Evolutionary conservation across 1,140 invertebrate species (phyloP).

Genomic region (Sycophila sp.): DNA sequence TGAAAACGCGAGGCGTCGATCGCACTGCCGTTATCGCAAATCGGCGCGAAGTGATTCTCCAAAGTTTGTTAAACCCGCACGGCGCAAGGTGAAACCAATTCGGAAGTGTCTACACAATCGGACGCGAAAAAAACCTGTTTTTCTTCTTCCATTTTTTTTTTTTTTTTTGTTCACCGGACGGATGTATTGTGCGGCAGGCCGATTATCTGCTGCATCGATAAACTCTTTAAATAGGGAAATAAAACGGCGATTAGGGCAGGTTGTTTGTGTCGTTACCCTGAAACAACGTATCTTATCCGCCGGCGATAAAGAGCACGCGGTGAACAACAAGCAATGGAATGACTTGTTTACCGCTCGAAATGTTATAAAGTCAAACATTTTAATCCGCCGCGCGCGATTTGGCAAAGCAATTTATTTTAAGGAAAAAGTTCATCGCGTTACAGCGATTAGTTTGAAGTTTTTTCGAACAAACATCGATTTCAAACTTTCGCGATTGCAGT

Average conservation of each 20-base stretch:
- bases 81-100: not conserved
- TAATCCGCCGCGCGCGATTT: conserved; percentile 22
- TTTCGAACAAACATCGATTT: not conserved
- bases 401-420: conserved; percentile 5
- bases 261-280: conserved; percentile 36
- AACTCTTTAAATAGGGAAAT: conserved; percentile 16
- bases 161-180: no score
- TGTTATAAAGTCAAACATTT: conserved; percentile 6
- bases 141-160: no score
- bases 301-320: conserved; percentile 22
- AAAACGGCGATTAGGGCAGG: conserved; percentile 3
- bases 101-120: not conserved
- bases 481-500: not conserved
- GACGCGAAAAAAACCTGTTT: conserved; percentile 19
- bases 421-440: not conserved
- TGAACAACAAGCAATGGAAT: conserved; percentile 29
- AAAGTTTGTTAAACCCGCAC: not conserved
- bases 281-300: conserved; percentile 34
- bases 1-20: no score
- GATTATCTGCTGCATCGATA: conserved; percentile 12
- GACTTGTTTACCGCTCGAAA: conserved; percentile 33
- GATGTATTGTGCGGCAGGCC: not conserved
- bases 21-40: no score
- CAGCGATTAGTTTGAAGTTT: no score
- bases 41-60: no score